Evolutionary conservation across 37 sponge, comb jelly and placozoan species (phyloP), one percentile per base, ranked within the genome.

Genomic region (Ianthella basta): DNA sequence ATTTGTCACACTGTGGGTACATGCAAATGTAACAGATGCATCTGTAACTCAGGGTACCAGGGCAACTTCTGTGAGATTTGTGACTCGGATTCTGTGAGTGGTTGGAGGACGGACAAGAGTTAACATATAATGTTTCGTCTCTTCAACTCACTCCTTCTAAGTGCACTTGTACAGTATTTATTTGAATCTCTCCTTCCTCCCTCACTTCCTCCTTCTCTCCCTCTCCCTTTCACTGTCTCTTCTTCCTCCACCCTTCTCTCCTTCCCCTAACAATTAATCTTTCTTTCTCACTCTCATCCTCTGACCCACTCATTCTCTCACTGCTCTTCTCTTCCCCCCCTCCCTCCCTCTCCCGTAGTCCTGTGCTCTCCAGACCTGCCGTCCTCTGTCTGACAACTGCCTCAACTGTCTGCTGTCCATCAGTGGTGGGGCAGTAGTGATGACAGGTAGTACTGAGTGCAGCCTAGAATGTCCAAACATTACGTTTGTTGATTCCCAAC

Each of bases 1-100:
- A 14, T 66, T 23, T 72, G 73, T 72, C 32, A 29, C 36, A 40
- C 40, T 34, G 73, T 72, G 8, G 73, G 73, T 72, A 19, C 8
- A 12, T 72, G 73, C 36, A 19, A 72, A 40, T 72, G 73, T 29
- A 72, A 72, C 41, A 33, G 41, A 33, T 72, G 73, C 19, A 37
- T 34, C 40, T 72, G 73, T 72, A 20, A 72, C 21, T 12, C 37
- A 8, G 73, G 73, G 40, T 72, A 38, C 19, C 16, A 36, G 8
- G 73, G 73, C 8, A 40, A 72, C 73, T 10, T 30, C 73, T 72
- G 73, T 72, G 73, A 72, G 19, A 8, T 23, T 12, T 72, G 73
- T 29, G 36, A 8, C 36, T 72, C 73, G 32, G 73, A 34, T 36
- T 5, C 16, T 23, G 73, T 72, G 66, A 30, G 66, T 64, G 66